Percentiles rank a stretch among this genome's conserved stretches.
Evolutionary conservation across 2,888 invertebrate genomes (phyloP).

Genomic region (Caenorhabditis wallacei): DNA sequence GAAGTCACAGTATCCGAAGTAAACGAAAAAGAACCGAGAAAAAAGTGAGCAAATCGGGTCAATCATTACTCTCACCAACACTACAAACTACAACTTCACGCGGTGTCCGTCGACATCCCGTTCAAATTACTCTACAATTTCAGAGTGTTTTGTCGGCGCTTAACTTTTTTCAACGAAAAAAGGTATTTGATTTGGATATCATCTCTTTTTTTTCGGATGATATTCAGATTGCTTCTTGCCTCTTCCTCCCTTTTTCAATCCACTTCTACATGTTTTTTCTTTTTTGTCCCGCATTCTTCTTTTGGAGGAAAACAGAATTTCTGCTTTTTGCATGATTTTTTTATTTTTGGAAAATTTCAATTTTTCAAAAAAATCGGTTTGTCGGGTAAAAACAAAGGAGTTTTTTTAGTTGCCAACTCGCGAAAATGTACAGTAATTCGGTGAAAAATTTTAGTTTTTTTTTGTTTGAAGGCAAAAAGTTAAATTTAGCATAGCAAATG

Average conservation of each 20-base stretch:
- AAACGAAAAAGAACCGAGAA: conserved; percentile 66
- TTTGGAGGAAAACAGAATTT: not conserved
- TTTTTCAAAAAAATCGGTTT: not conserved
- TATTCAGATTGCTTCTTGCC: conserved; percentile 12
- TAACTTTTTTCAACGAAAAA: conserved; percentile 65
- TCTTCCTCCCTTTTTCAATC: conserved; percentile 17
- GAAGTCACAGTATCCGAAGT: conserved; percentile 65
- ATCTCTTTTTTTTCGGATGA: not conserved
- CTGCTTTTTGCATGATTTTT: conserved; percentile 23
- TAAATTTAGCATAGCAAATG: no score
- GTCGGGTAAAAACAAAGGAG: no score
- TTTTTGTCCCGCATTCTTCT: not conserved
- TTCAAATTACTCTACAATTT: conserved; percentile 61
- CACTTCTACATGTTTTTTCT: conserved; percentile 22
- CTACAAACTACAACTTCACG: not conserved
- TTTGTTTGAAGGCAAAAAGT: not conserved
- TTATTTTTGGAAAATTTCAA: not conserved
- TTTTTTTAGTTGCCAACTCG: not conserved
- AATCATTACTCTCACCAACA: not conserved
- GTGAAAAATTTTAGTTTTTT: not conserved
- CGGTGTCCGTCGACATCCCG: conserved; percentile 26
- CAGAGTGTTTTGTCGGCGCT: conserved; percentile 62
- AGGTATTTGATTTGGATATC: conserved; percentile 30
- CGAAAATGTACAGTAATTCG: not conserved
- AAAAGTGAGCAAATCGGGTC: conserved; percentile 54